A percentile compares a stretch with the other conserved stretches of the same genome.
Conservation (phyloP, 2,888 invertebrate genomes). For the Mimachlamys varia region DNA sequence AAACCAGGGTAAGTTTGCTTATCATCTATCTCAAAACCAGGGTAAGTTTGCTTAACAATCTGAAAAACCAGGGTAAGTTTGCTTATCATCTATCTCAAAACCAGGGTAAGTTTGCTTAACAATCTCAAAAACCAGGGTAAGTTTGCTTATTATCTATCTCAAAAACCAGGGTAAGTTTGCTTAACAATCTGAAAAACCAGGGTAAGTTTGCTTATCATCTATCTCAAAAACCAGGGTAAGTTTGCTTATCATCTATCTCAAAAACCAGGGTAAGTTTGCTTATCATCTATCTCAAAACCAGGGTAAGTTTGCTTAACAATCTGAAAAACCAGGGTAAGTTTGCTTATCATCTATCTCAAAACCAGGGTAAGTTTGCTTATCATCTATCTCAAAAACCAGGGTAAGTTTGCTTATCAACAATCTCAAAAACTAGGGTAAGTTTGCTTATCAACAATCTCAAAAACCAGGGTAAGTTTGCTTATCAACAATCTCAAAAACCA, state of each 20-base stretch:
- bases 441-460: conserved; percentile 63
- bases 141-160: conserved; percentile 63
- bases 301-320: conserved; percentile 65
- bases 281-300: conserved; percentile 60
- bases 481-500: conserved; percentile 60
- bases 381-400: conserved; percentile 60
- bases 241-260: conserved; percentile 62
- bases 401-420: conserved; percentile 66
- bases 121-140: conserved; percentile 65
- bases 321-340: conserved; percentile 64
- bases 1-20: conserved; percentile 65
- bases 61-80: conserved; percentile 65
- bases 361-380: conserved; percentile 66
- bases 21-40: conserved; percentile 60
- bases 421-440: conserved; percentile 64
- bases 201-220: conserved; percentile 66
- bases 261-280: conserved; percentile 65
- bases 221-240: conserved; percentile 64
- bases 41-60: conserved; percentile 65
- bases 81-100: conserved; percentile 62
- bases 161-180: conserved; percentile 64
- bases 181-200: conserved; percentile 60
- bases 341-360: conserved; percentile 62
- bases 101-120: conserved; percentile 64
- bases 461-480: conserved; percentile 65